A percentile compares a stretch with the other conserved stretches of the same genome.
Conservation (phyloP, 2,888 invertebrate species). For the Pyrrhia umbra region DNA sequence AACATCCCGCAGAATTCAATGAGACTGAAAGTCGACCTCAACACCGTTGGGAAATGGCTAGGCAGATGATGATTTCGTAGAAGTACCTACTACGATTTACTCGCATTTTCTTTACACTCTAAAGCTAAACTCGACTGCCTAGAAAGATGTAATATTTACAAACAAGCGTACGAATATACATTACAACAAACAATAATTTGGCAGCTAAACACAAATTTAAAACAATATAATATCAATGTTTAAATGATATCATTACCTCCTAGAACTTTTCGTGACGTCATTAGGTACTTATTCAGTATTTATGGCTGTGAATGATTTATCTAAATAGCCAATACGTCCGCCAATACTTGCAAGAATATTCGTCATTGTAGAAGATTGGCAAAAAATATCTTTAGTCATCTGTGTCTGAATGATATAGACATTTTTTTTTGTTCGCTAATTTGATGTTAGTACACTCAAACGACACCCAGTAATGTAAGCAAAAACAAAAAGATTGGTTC, state of each 20-base stretch:
- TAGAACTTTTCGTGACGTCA: slow-evolving; percentile 35
- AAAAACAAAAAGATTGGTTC: too few relatives aligned
- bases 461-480: too few relatives aligned
- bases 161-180: neutral
- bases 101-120: neutral
- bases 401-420: neutral
- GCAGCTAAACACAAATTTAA: slow-evolving; percentile 9
- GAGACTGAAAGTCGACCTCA: too few relatives aligned
- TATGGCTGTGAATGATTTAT: slow-evolving; percentile 19
- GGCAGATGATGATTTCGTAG: neutral
- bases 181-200: slow-evolving; percentile 9
- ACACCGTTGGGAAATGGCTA: too few relatives aligned
- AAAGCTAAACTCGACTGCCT: neutral
- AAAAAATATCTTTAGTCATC: neutral
- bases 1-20: too few relatives aligned
- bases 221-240: slow-evolving; percentile 3
- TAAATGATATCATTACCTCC: slow-evolving; percentile 25
- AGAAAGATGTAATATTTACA: slow-evolving; percentile 2
- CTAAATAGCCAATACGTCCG: slow-evolving; percentile 11
- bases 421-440: neutral
- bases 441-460: too few relatives aligned
- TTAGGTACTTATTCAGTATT: slow-evolving; percentile 7
- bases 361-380: slow-evolving; percentile 1
- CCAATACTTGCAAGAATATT: slow-evolving; percentile 12
- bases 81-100: neutral